phyloP scores from a whole-genome alignment of 2,888 invertebrate species.

The Drosophila vallismaia region DNA sequence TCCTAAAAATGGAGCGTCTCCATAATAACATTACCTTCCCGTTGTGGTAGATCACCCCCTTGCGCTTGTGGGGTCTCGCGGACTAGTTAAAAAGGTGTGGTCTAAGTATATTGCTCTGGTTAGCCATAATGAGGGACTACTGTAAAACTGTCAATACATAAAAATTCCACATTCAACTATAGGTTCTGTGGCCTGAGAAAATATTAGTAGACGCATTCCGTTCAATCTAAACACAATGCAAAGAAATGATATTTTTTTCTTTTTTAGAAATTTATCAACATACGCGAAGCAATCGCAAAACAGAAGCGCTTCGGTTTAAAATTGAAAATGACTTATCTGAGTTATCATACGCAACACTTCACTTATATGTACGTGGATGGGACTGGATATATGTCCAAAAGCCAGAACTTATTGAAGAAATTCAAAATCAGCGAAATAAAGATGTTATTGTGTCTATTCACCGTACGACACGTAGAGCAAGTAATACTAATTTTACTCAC shows the following conservation, averaged over 20 bases:
- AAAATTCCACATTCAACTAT: too few relatives aligned
- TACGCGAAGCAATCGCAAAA: neutral
- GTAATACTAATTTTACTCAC: slow-evolving; percentile 73
- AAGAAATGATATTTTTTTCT: neutral
- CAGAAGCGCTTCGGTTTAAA: slow-evolving; percentile 81
- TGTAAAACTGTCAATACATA: too few relatives aligned
- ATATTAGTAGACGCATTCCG: too few relatives aligned
- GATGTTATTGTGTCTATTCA: slow-evolving; percentile 79
- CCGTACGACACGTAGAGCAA: slow-evolving; percentile 69
- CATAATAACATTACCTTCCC: too few relatives aligned
- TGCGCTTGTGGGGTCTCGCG: too few relatives aligned
- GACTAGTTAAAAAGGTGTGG: too few relatives aligned
- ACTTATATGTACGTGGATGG: slow-evolving; percentile 81
- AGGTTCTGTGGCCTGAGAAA: too few relatives aligned
- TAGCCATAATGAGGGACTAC: too few relatives aligned
- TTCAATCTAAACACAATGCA: too few relatives aligned
- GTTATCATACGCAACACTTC: slow-evolving; percentile 79
- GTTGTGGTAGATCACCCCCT: too few relatives aligned
- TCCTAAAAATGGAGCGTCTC: too few relatives aligned
- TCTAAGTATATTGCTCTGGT: too few relatives aligned
- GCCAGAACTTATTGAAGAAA: slow-evolving; percentile 59
- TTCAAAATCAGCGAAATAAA: slow-evolving; percentile 40
- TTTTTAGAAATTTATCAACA: slow-evolving; percentile 1
- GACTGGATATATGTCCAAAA: slow-evolving; percentile 80
- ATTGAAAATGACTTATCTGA: slow-evolving; percentile 75